Evolutionary conservation across 2,797 vertebrate genomes (phyloP).

Genomic region (Acanthiza pusilla): DNA sequence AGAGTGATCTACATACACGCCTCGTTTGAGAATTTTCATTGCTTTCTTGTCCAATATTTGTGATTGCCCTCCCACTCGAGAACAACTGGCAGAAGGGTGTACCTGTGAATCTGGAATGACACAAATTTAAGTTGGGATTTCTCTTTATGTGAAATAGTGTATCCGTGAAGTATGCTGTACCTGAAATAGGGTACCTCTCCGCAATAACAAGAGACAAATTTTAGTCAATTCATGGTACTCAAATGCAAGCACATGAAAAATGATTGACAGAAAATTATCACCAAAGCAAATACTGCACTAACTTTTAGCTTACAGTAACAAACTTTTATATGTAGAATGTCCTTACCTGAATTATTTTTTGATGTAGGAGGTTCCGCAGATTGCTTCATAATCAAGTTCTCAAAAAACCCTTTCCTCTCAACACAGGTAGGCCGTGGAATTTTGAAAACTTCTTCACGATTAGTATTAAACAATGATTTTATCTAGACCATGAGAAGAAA

Average conservation of each 20-base stretch:
- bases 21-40: conserved; percentile 70
- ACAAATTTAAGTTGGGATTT: background rate
- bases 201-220: background rate
- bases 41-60: conserved; percentile 70
- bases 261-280: background rate
- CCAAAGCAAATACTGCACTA: background rate
- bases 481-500: conserved; percentile 73
- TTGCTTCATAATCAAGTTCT: conserved; percentile 87
- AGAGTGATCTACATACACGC: conserved; percentile 78
- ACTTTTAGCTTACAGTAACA: background rate
- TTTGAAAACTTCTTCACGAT: conserved; percentile 86
- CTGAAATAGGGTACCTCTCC: background rate
- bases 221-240: background rate
- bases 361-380: conserved; percentile 83
- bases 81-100: conserved; percentile 56
- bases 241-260: background rate
- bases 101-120: conserved; percentile 68
- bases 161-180: background rate
- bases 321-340: background rate
- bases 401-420: conserved; percentile 85
- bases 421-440: conserved; percentile 76
- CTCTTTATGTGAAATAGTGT: background rate
- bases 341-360: conserved; percentile 82
- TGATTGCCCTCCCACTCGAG: conserved; percentile 70
- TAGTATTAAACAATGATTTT: conserved; percentile 82